These are phyloP conservation scores for Colletes collaris DNA, from an alignment of 2,888 invertebrate species.

Conservation along the genomic window DNA sequence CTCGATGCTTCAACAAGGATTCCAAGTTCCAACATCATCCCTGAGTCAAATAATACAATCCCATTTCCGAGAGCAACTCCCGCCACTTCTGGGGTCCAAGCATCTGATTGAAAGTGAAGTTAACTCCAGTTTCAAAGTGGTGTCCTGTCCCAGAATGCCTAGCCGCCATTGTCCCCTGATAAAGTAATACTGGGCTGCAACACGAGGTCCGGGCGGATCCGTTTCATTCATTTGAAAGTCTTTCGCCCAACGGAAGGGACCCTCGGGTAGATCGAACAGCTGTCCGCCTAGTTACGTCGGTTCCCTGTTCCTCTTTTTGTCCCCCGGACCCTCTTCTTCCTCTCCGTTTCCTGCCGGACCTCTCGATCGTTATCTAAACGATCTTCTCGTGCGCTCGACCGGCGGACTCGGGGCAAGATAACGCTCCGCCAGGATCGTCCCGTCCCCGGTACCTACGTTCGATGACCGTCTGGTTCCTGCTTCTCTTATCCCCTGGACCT, in stretches of 20 bases:
- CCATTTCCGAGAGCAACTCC: too few relatives aligned
- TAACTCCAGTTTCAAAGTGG: too few relatives aligned
- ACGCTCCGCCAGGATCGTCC: slow-evolving; percentile 53
- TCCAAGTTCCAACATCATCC: too few relatives aligned
- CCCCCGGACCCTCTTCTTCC: slow-evolving; percentile 17
- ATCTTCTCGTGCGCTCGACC: slow-evolving; percentile 59
- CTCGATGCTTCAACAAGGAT: too few relatives aligned
- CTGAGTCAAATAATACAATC: too few relatives aligned
- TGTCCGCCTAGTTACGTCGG: slow-evolving; percentile 45
- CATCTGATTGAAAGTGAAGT: too few relatives aligned
- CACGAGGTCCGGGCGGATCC: neutral
- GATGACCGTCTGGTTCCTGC: slow-evolving; percentile 58
- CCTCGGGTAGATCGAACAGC: slow-evolving; percentile 15
- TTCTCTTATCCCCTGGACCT: slow-evolving; percentile 37
- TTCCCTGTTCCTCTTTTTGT: slow-evolving; percentile 36
- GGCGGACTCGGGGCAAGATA: slow-evolving; percentile 52
- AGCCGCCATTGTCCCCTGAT: too few relatives aligned
- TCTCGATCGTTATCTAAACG: slow-evolving; percentile 72
- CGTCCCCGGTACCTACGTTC: slow-evolving; percentile 38
- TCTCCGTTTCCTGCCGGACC: slow-evolving; percentile 42
- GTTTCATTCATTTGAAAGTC: slow-evolving; percentile 20
- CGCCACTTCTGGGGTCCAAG: too few relatives aligned
- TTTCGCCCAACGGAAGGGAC: slow-evolving; percentile 13
- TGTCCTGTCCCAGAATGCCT: too few relatives aligned
- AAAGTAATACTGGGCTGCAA: too few relatives aligned